A percentile compares a stretch with the other conserved stretches of the same genome.
Conservation (phyloP, 1,140 invertebrate species). For the Lordiphosa mommai region DNA sequence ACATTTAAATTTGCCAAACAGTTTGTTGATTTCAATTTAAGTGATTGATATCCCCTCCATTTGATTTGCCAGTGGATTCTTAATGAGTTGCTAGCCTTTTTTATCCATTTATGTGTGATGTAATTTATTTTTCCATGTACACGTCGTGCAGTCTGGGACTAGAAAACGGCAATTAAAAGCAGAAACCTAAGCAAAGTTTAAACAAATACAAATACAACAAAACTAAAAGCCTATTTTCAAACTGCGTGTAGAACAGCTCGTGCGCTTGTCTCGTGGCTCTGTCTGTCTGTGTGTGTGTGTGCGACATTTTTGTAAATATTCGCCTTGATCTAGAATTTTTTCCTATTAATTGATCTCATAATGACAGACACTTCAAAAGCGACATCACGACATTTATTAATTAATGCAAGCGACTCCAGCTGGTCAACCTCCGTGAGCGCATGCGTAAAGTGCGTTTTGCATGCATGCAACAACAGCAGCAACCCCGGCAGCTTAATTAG, state of each 20-base stretch:
- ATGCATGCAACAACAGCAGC: constrained; percentile 31
- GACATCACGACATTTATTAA: constrained; percentile 79
- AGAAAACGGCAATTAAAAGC: constrained; percentile 27
- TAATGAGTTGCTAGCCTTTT: constrained; percentile 3
- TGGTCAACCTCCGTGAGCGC: constrained; percentile 39
- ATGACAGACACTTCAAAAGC: constrained; percentile 78
- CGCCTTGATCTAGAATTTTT: constrained; percentile 78
- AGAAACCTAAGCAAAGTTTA: constrained; percentile 3
- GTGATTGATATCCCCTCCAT: constrained; percentile 40
- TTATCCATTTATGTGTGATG: constrained; percentile 29
- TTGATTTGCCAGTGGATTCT: constrained; percentile 22
- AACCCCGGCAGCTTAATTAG: constrained; percentile 75
- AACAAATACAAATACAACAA: constrained; percentile 12
- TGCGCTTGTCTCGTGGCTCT: constrained; percentile 30
- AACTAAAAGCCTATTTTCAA: constrained; percentile 23
- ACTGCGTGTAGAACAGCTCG: constrained; percentile 26
- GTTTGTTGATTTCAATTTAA: no score
- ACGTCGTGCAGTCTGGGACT: constrained; percentile 44
- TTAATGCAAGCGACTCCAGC: constrained; percentile 53
- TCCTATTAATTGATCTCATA: constrained; percentile 79
- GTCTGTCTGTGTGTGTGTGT: constrained; percentile 18
- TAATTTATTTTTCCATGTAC: constrained; percentile 46
- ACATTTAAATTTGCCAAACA: no score
- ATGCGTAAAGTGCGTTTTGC: constrained; percentile 65
- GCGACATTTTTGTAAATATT: constrained; percentile 73